Base-by-base conservation (phyloP, 1,140 invertebrate genomes). In the Cylas formicarius region DNA sequence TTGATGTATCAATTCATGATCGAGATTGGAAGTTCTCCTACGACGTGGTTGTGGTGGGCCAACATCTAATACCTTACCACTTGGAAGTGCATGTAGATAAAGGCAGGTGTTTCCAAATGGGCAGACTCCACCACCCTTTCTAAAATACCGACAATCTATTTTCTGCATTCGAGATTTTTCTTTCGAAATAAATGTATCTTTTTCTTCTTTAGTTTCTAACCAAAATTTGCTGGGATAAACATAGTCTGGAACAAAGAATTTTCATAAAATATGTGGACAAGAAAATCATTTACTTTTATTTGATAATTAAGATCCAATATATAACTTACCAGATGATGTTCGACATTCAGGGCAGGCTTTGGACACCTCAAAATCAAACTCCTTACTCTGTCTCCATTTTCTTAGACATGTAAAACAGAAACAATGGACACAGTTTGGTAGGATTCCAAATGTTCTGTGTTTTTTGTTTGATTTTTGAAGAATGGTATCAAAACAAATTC, bases 71-170 rank as follows among this genome's bases (percentile, higher is more conserved):
- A 77, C 77, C n/a, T 74, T 78, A 6, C 88, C 88, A 67, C 89
- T 84, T 2, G 84, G 80, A 50, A 83, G 68, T 28, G 82, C 81
- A 62, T 92, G 89, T 24, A 80, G 73, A 58, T 93, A 93, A 58
- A 93, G 90, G 59, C 90, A 93, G 57, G 87, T 89, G 58, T 89
- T 86, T 28, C 86, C 86, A 67, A 93, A 92, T 4, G 87, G 88
- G 72, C 90, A 93, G 53, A 80, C 80, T 14, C 86, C 84, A 44
- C 72, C 67, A 5, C 84, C 86, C 66, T 78, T 72, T 41, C 81
- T 81, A 62, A 90, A 92, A 63, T 92, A 92, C 57, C 85, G 87
- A 69, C 90, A 93, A 52, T 82, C 73, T 67, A 89, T 89, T 54
- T 72, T 82, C 73, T 79, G 79, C 47, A 89, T 64, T 32, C 80